phyloP scores from a whole-genome alignment of 2,797 vertebrate species.

The Phoeniculus purpureus region DNA sequence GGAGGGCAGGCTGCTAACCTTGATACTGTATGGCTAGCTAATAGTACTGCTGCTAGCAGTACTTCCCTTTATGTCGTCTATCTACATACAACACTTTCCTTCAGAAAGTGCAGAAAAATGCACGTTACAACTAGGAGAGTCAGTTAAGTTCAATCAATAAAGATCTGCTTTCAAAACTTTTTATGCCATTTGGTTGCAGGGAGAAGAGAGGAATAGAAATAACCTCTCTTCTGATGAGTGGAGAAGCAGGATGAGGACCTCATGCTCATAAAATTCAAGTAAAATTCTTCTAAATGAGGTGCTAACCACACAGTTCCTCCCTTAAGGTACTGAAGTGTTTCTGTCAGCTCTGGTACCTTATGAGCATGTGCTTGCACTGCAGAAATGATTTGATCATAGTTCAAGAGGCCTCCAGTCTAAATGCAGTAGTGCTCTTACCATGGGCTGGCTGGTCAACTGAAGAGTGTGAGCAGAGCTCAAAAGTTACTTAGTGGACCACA shows the following conservation, averaged over 20 bases:
- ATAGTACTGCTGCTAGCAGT: neutral
- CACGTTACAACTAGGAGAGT: slow-evolving; percentile 33
- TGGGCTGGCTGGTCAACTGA: neutral
- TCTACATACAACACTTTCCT: neutral
- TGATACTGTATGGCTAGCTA: neutral
- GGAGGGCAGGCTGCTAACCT: neutral
- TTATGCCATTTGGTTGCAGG: neutral
- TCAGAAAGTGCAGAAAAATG: slow-evolving; percentile 61
- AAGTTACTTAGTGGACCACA: neutral
- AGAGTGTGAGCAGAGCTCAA: neutral
- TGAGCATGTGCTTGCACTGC: rapidly evolving
- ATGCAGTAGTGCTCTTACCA: neutral
- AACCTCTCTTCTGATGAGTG: slow-evolving; percentile 14
- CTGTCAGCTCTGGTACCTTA: neutral
- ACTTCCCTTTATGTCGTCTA: neutral
- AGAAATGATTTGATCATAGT: neutral
- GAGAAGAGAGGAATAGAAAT: neutral
- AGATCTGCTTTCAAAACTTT: slow-evolving; percentile 36
- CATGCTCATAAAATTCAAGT: neutral
- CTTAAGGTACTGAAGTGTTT: neutral
- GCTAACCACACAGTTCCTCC: neutral
- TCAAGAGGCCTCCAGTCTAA: neutral
- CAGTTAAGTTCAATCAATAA: slow-evolving; percentile 52
- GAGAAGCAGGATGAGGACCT: neutral
- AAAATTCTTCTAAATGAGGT: slow-evolving; percentile 18